A percentile compares a stretch with the other conserved stretches of the same genome.
phyloP scores from a whole-genome alignment of 2,113 vertebrate species.

The Elachura formosa region DNA sequence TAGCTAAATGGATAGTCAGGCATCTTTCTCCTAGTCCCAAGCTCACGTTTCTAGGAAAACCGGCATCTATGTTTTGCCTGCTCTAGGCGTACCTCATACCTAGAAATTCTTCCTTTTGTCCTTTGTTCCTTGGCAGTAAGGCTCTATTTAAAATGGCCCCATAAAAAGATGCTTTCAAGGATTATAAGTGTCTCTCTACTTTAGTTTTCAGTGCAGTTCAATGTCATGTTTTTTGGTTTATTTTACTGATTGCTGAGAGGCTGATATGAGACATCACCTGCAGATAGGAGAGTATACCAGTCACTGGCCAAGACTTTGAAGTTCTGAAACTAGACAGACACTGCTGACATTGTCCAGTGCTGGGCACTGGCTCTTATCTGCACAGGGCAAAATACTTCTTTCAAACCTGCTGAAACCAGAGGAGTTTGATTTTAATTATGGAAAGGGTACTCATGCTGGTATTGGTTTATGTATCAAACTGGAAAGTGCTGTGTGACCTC shows the following conservation, averaged over 20 bases:
- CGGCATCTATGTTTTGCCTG: background rate
- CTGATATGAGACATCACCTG: background rate
- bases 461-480: background rate
- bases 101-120: background rate
- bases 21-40: background rate
- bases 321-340: background rate
- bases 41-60: background rate
- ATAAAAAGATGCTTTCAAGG: background rate
- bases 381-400: background rate
- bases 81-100: background rate
- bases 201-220: background rate
- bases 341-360: background rate
- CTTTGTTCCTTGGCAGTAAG: background rate
- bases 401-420: background rate
- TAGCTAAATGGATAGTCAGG: background rate
- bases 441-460: background rate
- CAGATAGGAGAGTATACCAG: background rate
- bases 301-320: background rate
- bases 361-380: background rate
- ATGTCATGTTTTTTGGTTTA: background rate
- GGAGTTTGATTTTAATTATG: constrained; percentile 6
- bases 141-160: background rate
- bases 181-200: background rate
- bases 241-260: background rate
- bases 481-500: background rate